Evolutionary conservation across 2,113 vertebrate genomes (phyloP), one percentile per base, ranked within the genome.

Genomic region (Mobula birostris): DNA sequence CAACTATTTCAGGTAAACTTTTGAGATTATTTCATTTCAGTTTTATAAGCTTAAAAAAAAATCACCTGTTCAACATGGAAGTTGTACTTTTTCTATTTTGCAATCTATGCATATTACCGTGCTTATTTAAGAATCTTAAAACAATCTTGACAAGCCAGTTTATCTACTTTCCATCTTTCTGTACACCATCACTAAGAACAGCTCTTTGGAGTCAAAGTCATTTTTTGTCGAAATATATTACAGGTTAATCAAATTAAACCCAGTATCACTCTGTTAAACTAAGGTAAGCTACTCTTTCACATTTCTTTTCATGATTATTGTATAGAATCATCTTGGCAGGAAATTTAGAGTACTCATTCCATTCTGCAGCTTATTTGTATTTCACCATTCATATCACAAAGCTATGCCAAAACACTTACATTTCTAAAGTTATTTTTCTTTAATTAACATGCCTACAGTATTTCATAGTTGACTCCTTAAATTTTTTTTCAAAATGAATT

Each of bases 171-270:
- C 29, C 15, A 72, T 92, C 48, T 19, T 40, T 24, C 7, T 61
- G 29, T 19, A 5, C 12, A 0, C 9, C n/a, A 68, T 91, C 63
- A 32, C 29, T 27, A 72, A 72, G 32, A 93, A 7, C 36, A 12
- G 17, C 0, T 6, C 66, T 74, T 17, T 21, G 5, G 19, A 4
- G 29, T 72, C 21, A 7, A 92, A 72, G 32, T 12, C 21, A 72
- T 32, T 61, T 6, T 5, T 14, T 11, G 21, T 36, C 17, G 36
- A 72, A 7, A 19, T 92, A 68, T 9, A 21, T 7, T 70, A 24
- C 63, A 92, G 88, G 88, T 72, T 40, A 92, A 66, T 92, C 36
- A 72, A 92, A 40, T 92, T 92, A 40, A 92, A 36, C 15, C n/a
- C 17, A 70, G 7, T 70, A 32, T 24, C 24, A 14, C 32, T 32